Base-by-base conservation (phyloP, 2,888 invertebrate species). In the Ernsta delagoae region DNA sequence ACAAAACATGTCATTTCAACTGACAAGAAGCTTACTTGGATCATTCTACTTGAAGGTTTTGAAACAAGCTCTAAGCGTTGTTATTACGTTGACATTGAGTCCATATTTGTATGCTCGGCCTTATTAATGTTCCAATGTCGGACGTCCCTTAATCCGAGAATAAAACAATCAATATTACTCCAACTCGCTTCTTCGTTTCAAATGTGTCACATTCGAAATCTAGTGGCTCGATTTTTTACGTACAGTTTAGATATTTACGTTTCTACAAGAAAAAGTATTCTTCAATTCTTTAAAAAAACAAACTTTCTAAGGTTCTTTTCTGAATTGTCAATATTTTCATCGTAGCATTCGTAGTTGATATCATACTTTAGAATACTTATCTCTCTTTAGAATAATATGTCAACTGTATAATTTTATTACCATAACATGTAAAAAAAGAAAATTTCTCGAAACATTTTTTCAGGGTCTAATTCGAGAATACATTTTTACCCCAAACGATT, bases 111-210 rank as follows among this genome's bases (percentile, higher is more conserved):
- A 1, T 50, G 50, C 50, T 50, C 7, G 53, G 53, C 24, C 53
- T 53, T 53, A 53, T 53, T 53, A 53, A 16, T 24, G 24, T 53
- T 24, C 9, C 53, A 53, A 24, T 53, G 53, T 24, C 53, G 9
- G 53, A 9, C 53, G 53, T 54, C 53, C 53, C 24, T 24, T 54
- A 54, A 54, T 54, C 53, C 53, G 53, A 54, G 53, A 54, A 54
- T 54, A 54, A 54, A 54, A 54, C 53, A 54, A 54, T 54, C 53
- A 31, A 54, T 54, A 54, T 12, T 31, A 31, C 31, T 31, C 31
- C 31, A 54, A 54, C 24, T 54, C 53, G 53, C 24, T 53, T 53
- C 53, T 54, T 54, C 53, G 48, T 48, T 5, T 48, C 45, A 12
- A 5, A 12, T 6, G 12, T 48, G 48, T 1, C n/a, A 48, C 48